Conservation (phyloP, 35 echinoderm and acorn worm species). For the Diadema setosum region DNA sequence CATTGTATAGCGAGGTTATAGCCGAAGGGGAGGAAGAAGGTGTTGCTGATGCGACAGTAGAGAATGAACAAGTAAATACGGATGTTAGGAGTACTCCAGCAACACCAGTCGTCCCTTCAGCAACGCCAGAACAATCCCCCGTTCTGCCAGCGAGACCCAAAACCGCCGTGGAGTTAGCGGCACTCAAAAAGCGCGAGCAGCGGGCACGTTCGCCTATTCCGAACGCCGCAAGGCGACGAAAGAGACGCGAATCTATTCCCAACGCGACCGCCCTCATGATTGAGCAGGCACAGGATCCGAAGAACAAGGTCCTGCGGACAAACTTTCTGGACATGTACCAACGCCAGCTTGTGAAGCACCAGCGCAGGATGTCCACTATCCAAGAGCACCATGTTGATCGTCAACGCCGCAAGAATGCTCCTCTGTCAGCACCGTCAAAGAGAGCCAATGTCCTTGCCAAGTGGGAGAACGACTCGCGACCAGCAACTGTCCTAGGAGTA, state of each 20-base stretch:
- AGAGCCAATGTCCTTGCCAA: neutral
- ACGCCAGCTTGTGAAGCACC: slow-evolving; percentile 51
- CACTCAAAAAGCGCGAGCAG: too few species aligned
- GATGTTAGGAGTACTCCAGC: neutral
- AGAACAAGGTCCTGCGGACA: slow-evolving; percentile 65
- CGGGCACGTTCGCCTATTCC: neutral
- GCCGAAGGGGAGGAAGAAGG: neutral
- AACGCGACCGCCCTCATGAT: slow-evolving; percentile 3
- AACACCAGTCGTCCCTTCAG: neutral
- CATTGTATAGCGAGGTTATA: neutral
- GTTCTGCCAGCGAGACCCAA: neutral
- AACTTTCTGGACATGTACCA: slow-evolving; percentile 71
- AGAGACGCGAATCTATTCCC: slow-evolving; percentile 12
- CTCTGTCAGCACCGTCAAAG: neutral
- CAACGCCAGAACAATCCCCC: neutral
- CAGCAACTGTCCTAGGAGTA: neutral
- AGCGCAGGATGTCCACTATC: slow-evolving; percentile 37
- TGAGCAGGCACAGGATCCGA: neutral
- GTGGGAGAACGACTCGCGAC: neutral
- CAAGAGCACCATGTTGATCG: neutral
- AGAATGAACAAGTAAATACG: neutral
- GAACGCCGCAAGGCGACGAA: neutral
- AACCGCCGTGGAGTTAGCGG: neutral
- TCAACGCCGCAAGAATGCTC: neutral
- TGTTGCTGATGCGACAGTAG: neutral